A percentile compares a stretch with the other conserved stretches of the same genome.
phyloP scores from a whole-genome alignment of 2,113 vertebrate genomes.

The Glaucidium brasilianum region DNA sequence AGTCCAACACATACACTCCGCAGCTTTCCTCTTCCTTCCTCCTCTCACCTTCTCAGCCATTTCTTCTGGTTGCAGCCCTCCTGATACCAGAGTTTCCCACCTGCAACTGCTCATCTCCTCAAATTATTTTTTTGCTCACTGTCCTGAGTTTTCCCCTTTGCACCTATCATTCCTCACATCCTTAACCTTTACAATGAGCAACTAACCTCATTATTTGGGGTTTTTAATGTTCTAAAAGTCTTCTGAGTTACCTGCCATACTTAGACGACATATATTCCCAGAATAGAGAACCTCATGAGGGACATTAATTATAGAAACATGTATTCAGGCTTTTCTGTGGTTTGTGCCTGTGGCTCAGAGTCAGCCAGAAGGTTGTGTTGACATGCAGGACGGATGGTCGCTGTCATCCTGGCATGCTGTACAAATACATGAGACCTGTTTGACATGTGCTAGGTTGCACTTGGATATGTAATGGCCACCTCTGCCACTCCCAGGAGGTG shows the following conservation, averaged over 20 bases:
- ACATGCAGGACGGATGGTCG: fast-evolving
- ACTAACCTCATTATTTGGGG: neutral
- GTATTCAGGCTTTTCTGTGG: neutral
- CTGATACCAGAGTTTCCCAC: neutral
- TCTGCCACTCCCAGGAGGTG: neutral
- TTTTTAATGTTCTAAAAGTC: neutral
- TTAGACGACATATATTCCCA: neutral
- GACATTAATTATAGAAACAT: neutral
- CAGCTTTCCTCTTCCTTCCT: neutral
- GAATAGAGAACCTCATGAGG: neutral
- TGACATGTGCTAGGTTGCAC: neutral
- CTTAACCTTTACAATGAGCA: neutral
- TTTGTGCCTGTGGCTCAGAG: neutral
- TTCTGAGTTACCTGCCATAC: neutral
- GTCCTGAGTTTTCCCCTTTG: neutral
- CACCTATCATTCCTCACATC: neutral
- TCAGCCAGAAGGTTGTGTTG: fast-evolving
- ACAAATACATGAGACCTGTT: neutral
- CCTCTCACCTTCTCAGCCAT: neutral
- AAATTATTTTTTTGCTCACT: neutral
- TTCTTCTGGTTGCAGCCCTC: neutral
- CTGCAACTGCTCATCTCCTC: neutral
- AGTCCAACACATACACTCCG: neutral
- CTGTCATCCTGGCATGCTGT: neutral
- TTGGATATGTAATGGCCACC: fast-evolving